Conservation (phyloP, 2,888 invertebrate species). For the Lasioglossum leucozonium region DNA sequence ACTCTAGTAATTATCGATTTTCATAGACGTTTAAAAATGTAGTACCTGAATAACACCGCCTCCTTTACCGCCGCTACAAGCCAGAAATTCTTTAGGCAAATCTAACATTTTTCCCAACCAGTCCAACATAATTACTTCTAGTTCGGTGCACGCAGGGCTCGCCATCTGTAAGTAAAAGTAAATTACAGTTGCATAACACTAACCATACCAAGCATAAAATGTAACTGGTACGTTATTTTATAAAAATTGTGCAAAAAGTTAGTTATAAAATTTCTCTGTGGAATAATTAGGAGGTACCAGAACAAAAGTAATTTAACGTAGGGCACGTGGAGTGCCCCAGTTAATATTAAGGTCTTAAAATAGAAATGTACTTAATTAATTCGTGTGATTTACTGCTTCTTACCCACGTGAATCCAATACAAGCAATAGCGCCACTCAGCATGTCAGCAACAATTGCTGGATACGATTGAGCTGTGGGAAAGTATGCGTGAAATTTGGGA, state of each 20-base stretch:
- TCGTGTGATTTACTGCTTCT: constrained; percentile 72
- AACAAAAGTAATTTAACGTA: neutral
- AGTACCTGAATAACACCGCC: constrained; percentile 92
- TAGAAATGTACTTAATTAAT: constrained; percentile 13
- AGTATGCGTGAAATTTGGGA: constrained; percentile 97
- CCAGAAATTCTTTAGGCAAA: constrained; percentile 93
- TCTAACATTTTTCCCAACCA: constrained; percentile 98
- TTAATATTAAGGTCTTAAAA: neutral
- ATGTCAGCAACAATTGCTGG: constrained; percentile 98
- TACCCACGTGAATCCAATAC: constrained; percentile 99
- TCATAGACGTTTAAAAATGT: neutral
- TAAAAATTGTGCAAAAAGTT: too few species aligned
- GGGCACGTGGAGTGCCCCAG: neutral
- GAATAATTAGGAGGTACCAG: neutral
- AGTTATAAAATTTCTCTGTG: neutral
- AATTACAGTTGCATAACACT: neutral
- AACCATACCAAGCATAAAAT: neutral
- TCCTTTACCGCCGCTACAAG: constrained; percentile 91
- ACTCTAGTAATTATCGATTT: neutral
- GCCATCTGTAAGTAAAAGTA: constrained; percentile 86
- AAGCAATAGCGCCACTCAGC: constrained; percentile 96
- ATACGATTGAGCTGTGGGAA: constrained; percentile 96
- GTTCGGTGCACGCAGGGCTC: constrained; percentile 97
- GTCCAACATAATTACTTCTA: constrained; percentile 97
- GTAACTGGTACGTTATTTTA: too few species aligned